These are phyloP conservation scores for Nycticebus coucang DNA, from an alignment of 2,113 vertebrate species.

Conservation along the genomic window DNA sequence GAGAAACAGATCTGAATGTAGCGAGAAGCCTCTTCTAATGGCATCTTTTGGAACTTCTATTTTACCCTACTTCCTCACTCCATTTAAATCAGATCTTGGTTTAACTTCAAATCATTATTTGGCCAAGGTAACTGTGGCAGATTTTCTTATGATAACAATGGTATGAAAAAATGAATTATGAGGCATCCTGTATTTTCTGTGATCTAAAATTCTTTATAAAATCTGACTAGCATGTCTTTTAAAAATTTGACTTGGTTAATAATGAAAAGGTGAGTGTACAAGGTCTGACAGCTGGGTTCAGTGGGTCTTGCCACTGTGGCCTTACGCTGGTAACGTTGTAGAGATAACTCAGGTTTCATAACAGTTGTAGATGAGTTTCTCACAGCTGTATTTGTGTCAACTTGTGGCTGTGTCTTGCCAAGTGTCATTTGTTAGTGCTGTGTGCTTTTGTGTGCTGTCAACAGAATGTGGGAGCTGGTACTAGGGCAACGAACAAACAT, in stretches of 20 bases:
- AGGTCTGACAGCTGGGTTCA: no score
- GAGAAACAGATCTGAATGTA: background rate
- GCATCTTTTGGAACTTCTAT: background rate
- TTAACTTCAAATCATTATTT: background rate
- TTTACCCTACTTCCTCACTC: background rate
- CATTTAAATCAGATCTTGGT: background rate
- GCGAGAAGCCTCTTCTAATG: background rate
- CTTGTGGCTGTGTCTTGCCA: no score
- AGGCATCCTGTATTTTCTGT: background rate
- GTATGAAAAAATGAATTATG: background rate
- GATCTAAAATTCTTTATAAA: background rate
- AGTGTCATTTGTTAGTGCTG: no score
- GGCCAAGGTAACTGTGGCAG: background rate
- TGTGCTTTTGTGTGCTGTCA: no score
- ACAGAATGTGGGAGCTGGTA: no score
- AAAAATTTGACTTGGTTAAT: background rate
- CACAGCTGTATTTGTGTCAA: no score
- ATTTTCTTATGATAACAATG: background rate
- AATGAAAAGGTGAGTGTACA: background rate
- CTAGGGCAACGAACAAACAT: no score
- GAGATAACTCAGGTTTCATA: no score
- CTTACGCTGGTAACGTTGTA: no score
- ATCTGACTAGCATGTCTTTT: background rate
- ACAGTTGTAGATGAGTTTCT: no score
- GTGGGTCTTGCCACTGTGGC: no score